Evolutionary conservation across 2,113 vertebrate genomes (phyloP).

Genomic region (Puffinus mauretanicus): DNA sequence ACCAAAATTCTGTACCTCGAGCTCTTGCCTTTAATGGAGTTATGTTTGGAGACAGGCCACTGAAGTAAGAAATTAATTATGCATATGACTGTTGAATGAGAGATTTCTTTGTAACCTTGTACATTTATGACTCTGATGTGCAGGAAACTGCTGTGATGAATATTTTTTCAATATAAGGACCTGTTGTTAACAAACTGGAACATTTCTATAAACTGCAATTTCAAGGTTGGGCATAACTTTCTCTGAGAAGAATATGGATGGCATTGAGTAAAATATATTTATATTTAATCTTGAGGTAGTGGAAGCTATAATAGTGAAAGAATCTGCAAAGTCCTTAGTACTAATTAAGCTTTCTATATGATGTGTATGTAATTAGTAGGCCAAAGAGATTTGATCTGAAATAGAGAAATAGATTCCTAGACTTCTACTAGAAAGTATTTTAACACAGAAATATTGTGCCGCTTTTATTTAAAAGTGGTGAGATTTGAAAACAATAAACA

Average conservation of each 20-base stretch:
- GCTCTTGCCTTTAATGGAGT: slow-evolving; percentile 96
- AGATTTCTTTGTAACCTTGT: background rate
- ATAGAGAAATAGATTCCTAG: background rate
- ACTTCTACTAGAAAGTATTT: background rate
- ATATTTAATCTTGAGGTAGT: background rate
- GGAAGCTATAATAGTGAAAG: background rate
- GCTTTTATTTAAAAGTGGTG: background rate
- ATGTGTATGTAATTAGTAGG: background rate
- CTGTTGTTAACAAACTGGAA: background rate
- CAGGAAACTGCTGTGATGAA: background rate
- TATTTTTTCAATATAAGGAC: background rate
- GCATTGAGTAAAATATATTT: background rate
- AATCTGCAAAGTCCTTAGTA: background rate
- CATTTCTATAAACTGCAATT: background rate
- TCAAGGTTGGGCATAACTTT: background rate
- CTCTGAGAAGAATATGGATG: background rate
- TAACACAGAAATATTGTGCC: background rate
- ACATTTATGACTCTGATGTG: background rate
- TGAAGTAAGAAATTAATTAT: slow-evolving; percentile 84
- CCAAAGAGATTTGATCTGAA: background rate
- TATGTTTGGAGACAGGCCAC: slow-evolving; percentile 95
- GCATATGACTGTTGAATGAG: background rate
- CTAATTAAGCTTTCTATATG: background rate
- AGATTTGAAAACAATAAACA: background rate
- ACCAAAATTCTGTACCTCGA: slow-evolving; percentile 90